Evolutionary conservation across 2,113 vertebrate species (phyloP).

Genomic region (Bubo bubo): DNA sequence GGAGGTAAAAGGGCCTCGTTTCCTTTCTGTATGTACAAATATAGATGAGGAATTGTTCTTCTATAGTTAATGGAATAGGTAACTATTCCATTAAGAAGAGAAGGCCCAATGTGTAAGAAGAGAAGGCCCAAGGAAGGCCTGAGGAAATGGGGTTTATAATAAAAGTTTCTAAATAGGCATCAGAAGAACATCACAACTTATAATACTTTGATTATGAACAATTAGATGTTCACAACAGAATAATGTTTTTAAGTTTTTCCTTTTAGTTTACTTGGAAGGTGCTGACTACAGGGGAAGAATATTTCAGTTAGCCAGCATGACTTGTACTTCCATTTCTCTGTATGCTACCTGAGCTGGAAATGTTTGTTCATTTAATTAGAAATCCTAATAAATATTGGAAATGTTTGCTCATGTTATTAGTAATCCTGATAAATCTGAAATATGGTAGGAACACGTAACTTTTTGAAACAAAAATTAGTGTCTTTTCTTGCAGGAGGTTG

Average conservation of each 20-base stretch:
- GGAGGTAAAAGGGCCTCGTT: neutral
- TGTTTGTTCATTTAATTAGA: neutral
- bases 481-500: slow-evolving; percentile 60
- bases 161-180: neutral
- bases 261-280: neutral
- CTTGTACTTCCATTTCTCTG: neutral
- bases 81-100: neutral
- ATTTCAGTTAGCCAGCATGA: neutral
- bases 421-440: neutral
- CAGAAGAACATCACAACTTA: neutral
- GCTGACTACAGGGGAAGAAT: neutral
- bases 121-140: neutral
- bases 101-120: neutral
- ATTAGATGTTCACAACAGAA: neutral
- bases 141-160: neutral
- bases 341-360: neutral
- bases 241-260: neutral
- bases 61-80: neutral
- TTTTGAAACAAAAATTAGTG: neutral
- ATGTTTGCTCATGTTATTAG: neutral
- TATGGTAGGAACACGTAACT: neutral
- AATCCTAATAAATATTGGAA: neutral
- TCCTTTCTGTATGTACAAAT: neutral
- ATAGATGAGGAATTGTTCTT: neutral
- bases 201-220: neutral